Evolutionary conservation across 2,113 vertebrate genomes (phyloP).

Genomic region (Xenopus borealis): DNA sequence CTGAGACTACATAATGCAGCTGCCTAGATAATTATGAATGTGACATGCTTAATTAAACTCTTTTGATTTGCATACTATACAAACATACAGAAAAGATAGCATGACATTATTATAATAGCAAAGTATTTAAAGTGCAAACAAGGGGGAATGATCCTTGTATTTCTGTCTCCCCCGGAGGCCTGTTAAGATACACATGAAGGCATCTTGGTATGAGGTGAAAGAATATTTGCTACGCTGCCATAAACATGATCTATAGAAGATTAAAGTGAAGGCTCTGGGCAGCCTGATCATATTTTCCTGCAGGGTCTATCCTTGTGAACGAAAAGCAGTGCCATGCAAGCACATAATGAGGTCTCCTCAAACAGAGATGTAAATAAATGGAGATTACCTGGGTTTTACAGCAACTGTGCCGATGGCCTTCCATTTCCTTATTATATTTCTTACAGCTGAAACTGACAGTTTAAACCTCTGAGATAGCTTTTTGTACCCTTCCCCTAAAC

Average conservation of each 20-base stretch:
- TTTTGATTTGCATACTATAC: background rate
- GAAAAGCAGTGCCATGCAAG: background rate
- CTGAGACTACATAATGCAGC: conserved; percentile 5
- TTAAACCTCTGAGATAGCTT: no score
- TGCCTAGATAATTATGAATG: conserved; percentile 31
- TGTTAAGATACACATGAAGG: conserved; percentile 36
- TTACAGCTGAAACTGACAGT: no score
- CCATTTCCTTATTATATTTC: no score
- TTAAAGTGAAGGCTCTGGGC: conserved; percentile 7
- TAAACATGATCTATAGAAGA: conserved; percentile 8
- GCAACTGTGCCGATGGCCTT: no score
- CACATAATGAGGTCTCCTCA: no score
- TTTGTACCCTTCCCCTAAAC: no score
- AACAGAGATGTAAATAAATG: no score
- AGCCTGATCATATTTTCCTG: conserved; percentile 5
- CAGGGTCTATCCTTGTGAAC: conserved; percentile 3
- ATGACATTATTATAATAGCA: conserved; percentile 1
- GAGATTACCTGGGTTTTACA: no score
- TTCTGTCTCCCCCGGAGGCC: conserved; percentile 1
- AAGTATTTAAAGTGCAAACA: conserved; percentile 8
- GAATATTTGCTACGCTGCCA: conserved; percentile 24
- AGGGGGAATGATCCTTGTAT: conserved; percentile 4
- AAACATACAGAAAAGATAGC: no score
- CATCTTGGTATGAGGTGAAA: conserved; percentile 29
- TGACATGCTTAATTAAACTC: conserved; percentile 28